Evolutionary conservation across 2,113 vertebrate genomes (phyloP), one percentile per base, ranked within the genome.

Genomic region (Vimba vimba): DNA sequence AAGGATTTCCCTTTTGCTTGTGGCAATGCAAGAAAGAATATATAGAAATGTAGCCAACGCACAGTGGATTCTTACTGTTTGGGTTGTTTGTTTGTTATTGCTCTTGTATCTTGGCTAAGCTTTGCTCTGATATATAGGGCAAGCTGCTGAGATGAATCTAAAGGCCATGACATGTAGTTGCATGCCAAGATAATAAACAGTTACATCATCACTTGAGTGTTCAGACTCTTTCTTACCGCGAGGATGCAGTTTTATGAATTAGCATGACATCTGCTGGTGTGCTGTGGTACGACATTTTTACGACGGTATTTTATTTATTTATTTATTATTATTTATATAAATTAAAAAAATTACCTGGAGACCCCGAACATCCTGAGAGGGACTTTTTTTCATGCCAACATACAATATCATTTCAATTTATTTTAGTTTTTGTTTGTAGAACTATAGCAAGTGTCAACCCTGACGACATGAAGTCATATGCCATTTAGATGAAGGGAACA

Each of bases 141-240:
- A 96, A 94, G 93, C 93, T 95, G 94, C 92, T 84, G 85, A 90
- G 82, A 90, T 85, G 93, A 90, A 94, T 94, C 95, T 96, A 60
- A 78, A 78, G 66, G 74, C 96, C 93, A 95, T 96, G 96, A 97
- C 95, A 94, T 96, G 95, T 96, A 95, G 95, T 95, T 97, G 97
- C 97, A 98, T 99, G 97, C 96, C 95, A 94, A 92, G 96, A 97
- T 97, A 94, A 98, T 93, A 95, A 96, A 94, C 78, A 88, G 88
- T 91, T 86, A 83, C 64, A 78, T 79, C 84, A 80, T 60, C 47
- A 47, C 45, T 52, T 13, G 73, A 82, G 59, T 50, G 84, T 64
- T 2, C 43, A 13, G 13, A 33, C 23, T 76, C 27, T 78, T 91
- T 76, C 64, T 55, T 87, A 19, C 9, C 8, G 10, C 45, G 0